Percentiles rank a stretch among this genome's conserved stretches.
Evolutionary conservation across 2,888 invertebrate genomes (phyloP).

Genomic region (Cremastinae sp.): DNA sequence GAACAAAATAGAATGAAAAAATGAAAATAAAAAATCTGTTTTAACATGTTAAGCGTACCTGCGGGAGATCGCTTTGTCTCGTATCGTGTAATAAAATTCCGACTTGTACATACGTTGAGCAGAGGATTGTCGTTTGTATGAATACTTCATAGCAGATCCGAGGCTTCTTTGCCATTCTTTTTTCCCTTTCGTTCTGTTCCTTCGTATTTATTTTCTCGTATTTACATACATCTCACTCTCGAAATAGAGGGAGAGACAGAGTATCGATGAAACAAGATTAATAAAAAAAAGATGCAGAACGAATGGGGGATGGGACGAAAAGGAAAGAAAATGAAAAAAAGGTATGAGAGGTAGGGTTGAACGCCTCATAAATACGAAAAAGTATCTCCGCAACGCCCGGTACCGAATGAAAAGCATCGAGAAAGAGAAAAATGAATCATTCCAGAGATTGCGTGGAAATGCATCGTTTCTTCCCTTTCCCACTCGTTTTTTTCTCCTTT

Average conservation of each 20-base stretch:
- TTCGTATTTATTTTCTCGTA: slow-evolving; percentile 22
- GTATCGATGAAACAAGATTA: slow-evolving; percentile 57
- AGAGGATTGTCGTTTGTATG: slow-evolving; percentile 23
- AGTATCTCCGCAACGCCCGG: slow-evolving; percentile 21
- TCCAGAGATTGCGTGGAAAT: slow-evolving; percentile 68
- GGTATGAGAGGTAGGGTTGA: slow-evolving; percentile 5
- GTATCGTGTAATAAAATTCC: too few species aligned
- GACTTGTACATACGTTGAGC: too few species aligned
- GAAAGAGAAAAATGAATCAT: slow-evolving; percentile 65
- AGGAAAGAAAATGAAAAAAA: slow-evolving; percentile 27
- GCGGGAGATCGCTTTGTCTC: neutral
- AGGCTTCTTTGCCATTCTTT: slow-evolving; percentile 6
- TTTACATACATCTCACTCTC: slow-evolving; percentile 39
- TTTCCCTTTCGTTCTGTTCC: neutral
- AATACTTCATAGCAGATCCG: slow-evolving; percentile 36
- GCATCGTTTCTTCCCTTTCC: slow-evolving; percentile 65
- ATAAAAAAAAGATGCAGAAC: slow-evolving; percentile 18
- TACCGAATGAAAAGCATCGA: slow-evolving; percentile 61
- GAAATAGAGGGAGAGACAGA: slow-evolving; percentile 46
- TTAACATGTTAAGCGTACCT: too few species aligned
- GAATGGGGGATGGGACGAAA: slow-evolving; percentile 51
- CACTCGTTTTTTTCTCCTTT: slow-evolving; percentile 10
- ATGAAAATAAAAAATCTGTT: too few species aligned
- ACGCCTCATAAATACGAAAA: slow-evolving; percentile 14
- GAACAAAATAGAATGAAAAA: too few species aligned